Base-by-base conservation (phyloP, 2,113 vertebrate genomes). In the Pomatostomus ruficeps region DNA sequence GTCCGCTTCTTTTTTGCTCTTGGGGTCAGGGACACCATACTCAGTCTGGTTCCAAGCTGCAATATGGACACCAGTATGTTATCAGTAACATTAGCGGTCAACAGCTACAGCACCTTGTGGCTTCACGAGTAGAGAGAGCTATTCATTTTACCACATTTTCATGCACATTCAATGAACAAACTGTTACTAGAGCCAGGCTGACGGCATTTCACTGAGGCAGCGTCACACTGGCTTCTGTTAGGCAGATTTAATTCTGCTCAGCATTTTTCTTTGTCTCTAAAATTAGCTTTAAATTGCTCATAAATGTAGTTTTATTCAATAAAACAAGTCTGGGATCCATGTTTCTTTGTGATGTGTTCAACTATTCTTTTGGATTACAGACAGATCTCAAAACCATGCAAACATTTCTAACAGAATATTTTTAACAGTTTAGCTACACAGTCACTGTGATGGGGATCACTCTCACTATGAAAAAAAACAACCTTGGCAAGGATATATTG, bases 1-100 rank as follows among this genome's bases (percentile, higher is more conserved):
- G 95, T 99, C 99, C 13, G 99, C 98, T 92, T 99, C 96, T 35
- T 99, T 97, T 21, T 97, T 98, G 45, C 91, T 92, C 95, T 98
- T 99, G 26, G 99, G 99, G 38, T 98, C 94, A 33, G 97, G 58
- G 23, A 95, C 25, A 57, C 98, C 98, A 7, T 99, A 99, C 2
- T 97, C 80, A 10, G 99, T 99, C 97, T 99, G 98, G 85, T 99
- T 99, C 99, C 99, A 99, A 91, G 98, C 99, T 99, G 96, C 71
- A 97, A 93, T 23, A 96, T 11, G 88, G 89, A 97, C 54, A 94
- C 10, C 5, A 1, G 15, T 4, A 23, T 7, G 25, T 38, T 33
- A 59, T 63, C 38, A 87, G 31, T n/a, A 81, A 48, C 16, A 20
- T 20, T 6, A 48, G 19, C 8, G 43, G 17, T 70, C 54, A 65